phyloP scores from a whole-genome alignment of 1,140 invertebrate genomes.

The Arctopsyche grandis region DNA sequence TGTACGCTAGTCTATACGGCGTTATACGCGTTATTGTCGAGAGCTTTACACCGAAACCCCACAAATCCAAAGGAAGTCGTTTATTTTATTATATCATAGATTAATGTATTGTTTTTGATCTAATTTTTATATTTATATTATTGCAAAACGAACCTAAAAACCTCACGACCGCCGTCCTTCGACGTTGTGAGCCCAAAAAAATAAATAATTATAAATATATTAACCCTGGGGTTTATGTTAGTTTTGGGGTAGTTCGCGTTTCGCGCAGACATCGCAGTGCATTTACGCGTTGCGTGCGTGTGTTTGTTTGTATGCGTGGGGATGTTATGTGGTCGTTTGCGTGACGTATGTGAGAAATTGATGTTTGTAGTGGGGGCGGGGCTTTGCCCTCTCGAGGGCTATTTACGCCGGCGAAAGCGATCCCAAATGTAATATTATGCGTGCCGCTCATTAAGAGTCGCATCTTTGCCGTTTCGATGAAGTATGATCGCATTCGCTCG shows the following conservation, averaged over 20 bases:
- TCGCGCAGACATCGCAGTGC: not conserved
- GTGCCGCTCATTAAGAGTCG: too few species aligned
- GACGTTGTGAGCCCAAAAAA: conserved; percentile 6
- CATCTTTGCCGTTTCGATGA: too few species aligned
- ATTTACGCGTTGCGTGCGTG: not conserved
- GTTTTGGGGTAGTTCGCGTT: not conserved
- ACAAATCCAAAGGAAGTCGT: too few species aligned
- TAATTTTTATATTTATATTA: conserved; percentile 18
- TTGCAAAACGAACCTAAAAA: conserved; percentile 11
- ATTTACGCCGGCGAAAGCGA: too few species aligned
- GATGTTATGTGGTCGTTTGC: not conserved
- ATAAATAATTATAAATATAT: not conserved
- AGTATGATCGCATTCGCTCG: too few species aligned
- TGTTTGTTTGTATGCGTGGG: not conserved
- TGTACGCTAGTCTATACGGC: too few species aligned
- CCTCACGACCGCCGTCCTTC: not conserved
- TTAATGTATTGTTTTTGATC: conserved; percentile 11
- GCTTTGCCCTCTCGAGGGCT: too few species aligned
- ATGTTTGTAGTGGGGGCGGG: too few species aligned
- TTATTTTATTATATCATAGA: not conserved
- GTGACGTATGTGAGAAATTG: too few species aligned
- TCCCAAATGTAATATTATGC: too few species aligned
- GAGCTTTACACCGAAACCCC: too few species aligned
- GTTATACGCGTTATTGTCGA: too few species aligned
- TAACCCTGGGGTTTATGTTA: not conserved